phyloP scores from a whole-genome alignment of 2,888 invertebrate genomes.

The Gortyna flavago region DNA sequence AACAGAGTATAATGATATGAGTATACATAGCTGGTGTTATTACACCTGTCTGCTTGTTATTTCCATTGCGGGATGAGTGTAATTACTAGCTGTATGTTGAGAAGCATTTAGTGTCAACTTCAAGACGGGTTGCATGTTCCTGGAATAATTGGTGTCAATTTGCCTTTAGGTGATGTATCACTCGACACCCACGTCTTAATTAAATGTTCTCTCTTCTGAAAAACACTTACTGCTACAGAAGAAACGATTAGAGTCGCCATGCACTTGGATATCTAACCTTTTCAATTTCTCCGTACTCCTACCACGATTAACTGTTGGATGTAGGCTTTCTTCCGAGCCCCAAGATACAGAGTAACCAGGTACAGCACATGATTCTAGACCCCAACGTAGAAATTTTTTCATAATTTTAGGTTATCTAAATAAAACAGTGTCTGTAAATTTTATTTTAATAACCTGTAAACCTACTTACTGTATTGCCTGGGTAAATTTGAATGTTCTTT shows the following conservation, averaged over 20 bases:
- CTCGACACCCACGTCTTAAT: constrained; percentile 20
- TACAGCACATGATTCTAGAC: too few relatives aligned
- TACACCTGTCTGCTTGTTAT: constrained; percentile 43
- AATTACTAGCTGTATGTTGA: constrained; percentile 31
- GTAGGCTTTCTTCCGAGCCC: too few relatives aligned
- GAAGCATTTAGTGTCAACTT: constrained; percentile 41
- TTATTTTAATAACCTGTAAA: too few relatives aligned
- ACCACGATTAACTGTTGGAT: too few relatives aligned
- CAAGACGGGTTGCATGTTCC: constrained; percentile 20
- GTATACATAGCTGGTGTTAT: constrained; percentile 36
- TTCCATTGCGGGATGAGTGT: constrained; percentile 44
- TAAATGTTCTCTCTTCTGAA: constrained; percentile 3
- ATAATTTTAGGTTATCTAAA: too few relatives aligned
- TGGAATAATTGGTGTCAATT: constrained; percentile 28
- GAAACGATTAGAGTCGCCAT: neutral
- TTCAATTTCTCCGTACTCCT: too few relatives aligned
- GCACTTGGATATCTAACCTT: neutral
- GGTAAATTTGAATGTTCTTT: too few relatives aligned
- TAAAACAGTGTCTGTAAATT: too few relatives aligned
- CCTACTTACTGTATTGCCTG: too few relatives aligned
- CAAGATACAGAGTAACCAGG: too few relatives aligned
- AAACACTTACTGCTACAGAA: neutral
- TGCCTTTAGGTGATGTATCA: constrained; percentile 17
- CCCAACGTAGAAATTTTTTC: too few relatives aligned
- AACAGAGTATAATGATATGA: constrained; percentile 38